Conservation (phyloP, 2,113 vertebrate genomes). For the Ursus arctos region DNA sequence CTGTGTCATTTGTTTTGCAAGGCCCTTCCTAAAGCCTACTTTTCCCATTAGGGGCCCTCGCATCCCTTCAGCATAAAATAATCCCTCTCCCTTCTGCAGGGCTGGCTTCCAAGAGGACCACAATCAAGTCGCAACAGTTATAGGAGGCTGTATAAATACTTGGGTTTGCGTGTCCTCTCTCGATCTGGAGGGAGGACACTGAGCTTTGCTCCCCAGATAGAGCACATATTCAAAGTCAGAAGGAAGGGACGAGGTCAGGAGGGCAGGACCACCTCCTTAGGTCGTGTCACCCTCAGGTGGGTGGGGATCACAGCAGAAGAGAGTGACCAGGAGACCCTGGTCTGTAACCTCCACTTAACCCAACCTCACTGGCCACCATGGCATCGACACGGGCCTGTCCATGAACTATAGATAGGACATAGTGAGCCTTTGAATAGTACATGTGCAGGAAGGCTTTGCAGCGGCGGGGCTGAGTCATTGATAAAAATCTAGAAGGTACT, state of each 20-base stretch:
- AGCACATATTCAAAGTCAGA: accelerated
- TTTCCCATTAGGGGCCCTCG: neutral
- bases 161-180: accelerated
- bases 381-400: accelerated
- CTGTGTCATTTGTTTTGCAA: neutral
- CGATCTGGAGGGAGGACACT: neutral
- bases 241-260: neutral
- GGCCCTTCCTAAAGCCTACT: neutral
- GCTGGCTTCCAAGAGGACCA: accelerated
- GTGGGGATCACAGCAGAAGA: neutral
- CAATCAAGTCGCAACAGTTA: accelerated
- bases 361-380: neutral
- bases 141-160: accelerated
- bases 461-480: neutral
- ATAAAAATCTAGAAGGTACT: neutral
- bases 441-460: neutral
- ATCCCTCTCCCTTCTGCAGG: neutral
- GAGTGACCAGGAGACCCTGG: neutral
- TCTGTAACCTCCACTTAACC: neutral
- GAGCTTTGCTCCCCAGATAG: neutral
- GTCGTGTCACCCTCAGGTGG: neutral
- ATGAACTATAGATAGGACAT: accelerated
- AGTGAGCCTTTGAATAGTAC: neutral
- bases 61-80: neutral
- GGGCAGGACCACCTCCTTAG: neutral